phyloP scores from a whole-genome alignment of 2,797 vertebrate species.

The Vireo griseus region DNA sequence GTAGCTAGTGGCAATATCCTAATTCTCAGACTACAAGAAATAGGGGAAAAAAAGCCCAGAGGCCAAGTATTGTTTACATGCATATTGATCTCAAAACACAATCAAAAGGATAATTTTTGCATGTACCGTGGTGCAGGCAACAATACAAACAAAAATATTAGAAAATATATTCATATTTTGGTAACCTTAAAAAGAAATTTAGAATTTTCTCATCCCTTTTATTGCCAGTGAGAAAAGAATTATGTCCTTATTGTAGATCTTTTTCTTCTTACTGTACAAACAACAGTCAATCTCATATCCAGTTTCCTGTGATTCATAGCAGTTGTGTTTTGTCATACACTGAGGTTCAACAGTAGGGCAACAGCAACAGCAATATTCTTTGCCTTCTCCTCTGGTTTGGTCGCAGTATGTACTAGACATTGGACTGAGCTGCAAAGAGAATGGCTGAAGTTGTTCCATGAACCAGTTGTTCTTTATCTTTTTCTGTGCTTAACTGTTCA shows the following conservation, averaged over 20 bases:
- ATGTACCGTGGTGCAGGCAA: not conserved
- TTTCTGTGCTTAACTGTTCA: not conserved
- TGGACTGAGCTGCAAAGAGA: not conserved
- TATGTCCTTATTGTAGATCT: not conserved
- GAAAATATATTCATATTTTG: not conserved
- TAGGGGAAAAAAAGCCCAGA: fast-evolving
- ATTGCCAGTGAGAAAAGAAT: not conserved
- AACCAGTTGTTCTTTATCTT: not conserved
- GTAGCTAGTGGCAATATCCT: not conserved
- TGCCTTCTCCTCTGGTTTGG: not conserved
- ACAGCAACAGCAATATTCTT: not conserved
- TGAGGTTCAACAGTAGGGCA: not conserved
- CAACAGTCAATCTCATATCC: not conserved
- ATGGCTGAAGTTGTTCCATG: not conserved
- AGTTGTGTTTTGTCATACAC: not conserved
- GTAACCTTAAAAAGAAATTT: not conserved
- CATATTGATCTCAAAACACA: not conserved
- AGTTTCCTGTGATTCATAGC: not conserved
- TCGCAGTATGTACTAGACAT: not conserved
- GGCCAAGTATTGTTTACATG: not conserved
- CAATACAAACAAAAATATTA: not conserved
- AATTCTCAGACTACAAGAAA: not conserved
- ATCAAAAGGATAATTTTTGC: not conserved
- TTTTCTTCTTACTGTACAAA: not conserved
- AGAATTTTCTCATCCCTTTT: not conserved